These are phyloP conservation scores for Mastacembelus armatus DNA, from an alignment of 2,797 vertebrate species.

Conservation along the genomic window DNA sequence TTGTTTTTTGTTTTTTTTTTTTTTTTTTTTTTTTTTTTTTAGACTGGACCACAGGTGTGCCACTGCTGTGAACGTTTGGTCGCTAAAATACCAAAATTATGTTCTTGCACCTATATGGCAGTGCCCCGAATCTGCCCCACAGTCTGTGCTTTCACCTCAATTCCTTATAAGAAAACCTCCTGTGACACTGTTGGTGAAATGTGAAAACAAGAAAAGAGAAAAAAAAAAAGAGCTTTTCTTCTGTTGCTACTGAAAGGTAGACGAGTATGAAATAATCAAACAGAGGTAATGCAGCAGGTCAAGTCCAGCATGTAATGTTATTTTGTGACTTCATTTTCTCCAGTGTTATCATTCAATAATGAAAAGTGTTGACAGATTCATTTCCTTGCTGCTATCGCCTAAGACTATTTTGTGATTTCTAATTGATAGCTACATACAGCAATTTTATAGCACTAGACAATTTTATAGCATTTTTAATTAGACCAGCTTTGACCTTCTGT, in stretches of 20 bases:
- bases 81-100: constrained; percentile 60
- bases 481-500: constrained; percentile 82
- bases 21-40: no score
- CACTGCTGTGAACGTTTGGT: constrained; percentile 53
- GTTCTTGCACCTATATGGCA: constrained; percentile 45
- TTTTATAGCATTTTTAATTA: constrained; percentile 83
- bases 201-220: constrained; percentile 47
- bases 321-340: constrained; percentile 74
- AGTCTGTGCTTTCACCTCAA: constrained; percentile 58
- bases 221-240: constrained; percentile 9
- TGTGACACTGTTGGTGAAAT: constrained; percentile 53
- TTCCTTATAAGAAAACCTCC: constrained; percentile 65
- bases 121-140: constrained; percentile 50
- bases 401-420: constrained; percentile 77
- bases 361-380: constrained; percentile 81
- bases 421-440: constrained; percentile 79
- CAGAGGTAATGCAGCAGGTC: constrained; percentile 60
- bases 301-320: constrained; percentile 69
- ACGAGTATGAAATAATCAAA: constrained; percentile 57
- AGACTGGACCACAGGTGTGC: constrained; percentile 68
- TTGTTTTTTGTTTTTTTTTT: no score
- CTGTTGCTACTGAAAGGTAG: constrained; percentile 17
- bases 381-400: constrained; percentile 72
- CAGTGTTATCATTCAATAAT: constrained; percentile 74
- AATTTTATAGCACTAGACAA: constrained; percentile 71